Base-by-base conservation (phyloP, 2,888 invertebrate genomes). In the Drosophila acutilabella region DNA sequence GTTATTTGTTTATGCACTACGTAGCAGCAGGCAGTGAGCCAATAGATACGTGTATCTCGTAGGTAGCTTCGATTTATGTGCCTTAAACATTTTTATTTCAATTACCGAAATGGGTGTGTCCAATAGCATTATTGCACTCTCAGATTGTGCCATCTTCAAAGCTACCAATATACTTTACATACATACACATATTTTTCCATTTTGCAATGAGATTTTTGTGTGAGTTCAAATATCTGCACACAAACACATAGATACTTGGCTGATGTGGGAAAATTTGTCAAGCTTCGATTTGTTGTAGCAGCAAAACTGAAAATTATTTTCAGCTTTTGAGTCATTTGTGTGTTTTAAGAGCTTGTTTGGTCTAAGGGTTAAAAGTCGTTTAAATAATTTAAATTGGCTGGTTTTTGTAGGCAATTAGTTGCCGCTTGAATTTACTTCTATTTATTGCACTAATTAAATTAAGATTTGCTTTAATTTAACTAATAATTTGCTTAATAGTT, bases 1-100 rank as follows among this genome's bases (percentile, higher is more conserved):
- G 71, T 77, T 77, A 78, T 74, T 78, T 76, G 79, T 56, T 78
- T 76, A 76, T 75, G 75, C 78, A 60, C 56, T 50, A 59, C 38
- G 52, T 36, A 36, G 30, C 26, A 53, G 53, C 40, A 41, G 41
- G 41, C 53, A 26, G 42, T 33, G 10, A 33, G 42, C 36, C 36
- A 36, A 33, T 42, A 14, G 33, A 13, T 45, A 41, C 48, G 36
- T 51, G 50, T 50, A 50, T 54, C 65, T 48, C 33, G 38, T 53
- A 57, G 61, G 38, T 64, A 36, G 57, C 59, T 41, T 36, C 14
- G 57, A 78, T 78, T 78, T 75, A 74, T 78, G 64, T 69, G 69
- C 47, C 44, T 65, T 47, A 11, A 68, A 47, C 60, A 74, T 64
- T 78, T 69, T 78, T 69, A 78, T 78, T 69, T 78, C 78, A 78